Conservation (phyloP, 2,888 invertebrate species). For the Yponomeuta cagnagella region DNA sequence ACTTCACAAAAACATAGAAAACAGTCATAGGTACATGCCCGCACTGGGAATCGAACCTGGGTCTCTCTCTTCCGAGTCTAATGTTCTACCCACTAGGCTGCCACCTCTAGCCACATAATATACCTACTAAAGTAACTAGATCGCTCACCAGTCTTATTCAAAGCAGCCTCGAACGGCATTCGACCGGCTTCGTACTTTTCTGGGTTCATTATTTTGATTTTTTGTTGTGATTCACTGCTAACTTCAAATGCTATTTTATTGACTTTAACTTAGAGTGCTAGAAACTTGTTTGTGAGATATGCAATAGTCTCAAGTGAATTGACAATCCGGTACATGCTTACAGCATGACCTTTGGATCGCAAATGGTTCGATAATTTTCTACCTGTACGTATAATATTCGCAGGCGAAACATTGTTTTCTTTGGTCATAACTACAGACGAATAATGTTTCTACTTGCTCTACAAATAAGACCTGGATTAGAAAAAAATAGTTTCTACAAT, state of each 20-base stretch:
- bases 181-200: background rate
- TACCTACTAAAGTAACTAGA: background rate
- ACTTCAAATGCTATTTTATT: background rate
- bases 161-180: constrained; percentile 7
- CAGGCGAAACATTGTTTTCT: too few species aligned
- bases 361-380: background rate
- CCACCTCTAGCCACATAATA: too few species aligned
- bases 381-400: background rate
- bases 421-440: background rate
- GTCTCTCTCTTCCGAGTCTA: too few species aligned
- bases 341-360: background rate
- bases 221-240: background rate
- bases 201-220: background rate
- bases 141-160: constrained; percentile 5
- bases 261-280: background rate
- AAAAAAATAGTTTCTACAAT: background rate
- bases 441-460: background rate
- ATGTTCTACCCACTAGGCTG: too few species aligned
- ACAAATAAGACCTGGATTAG: background rate
- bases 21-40: too few species aligned
- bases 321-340: background rate
- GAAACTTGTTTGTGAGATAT: background rate
- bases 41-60: too few species aligned
- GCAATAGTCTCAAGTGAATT: background rate
- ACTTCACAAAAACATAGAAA: too few species aligned